These are phyloP conservation scores for Sycophaga agraensis DNA, from an alignment of 1,140 invertebrate species.

Conservation along the genomic window DNA sequence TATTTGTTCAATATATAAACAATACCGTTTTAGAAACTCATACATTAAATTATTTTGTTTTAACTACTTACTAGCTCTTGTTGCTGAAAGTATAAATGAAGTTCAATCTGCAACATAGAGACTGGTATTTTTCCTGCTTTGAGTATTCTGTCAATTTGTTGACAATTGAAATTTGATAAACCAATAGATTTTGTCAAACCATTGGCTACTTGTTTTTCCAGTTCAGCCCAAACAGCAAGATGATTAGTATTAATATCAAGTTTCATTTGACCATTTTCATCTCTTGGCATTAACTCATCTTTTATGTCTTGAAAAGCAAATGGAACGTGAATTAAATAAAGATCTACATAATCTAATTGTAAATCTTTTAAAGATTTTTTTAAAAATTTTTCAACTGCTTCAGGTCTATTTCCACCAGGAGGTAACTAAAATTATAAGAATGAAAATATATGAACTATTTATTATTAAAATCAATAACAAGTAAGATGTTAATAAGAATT, in stretches of 20 bases:
- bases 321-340: constrained; percentile 71
- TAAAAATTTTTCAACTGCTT: constrained; percentile 63
- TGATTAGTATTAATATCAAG: constrained; percentile 70
- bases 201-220: constrained; percentile 67
- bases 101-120: constrained; percentile 73
- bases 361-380: constrained; percentile 62
- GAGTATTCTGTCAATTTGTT: constrained; percentile 68
- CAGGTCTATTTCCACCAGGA: constrained; percentile 54
- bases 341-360: constrained; percentile 67
- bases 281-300: constrained; percentile 53
- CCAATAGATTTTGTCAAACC: constrained; percentile 71
- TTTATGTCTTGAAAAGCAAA: constrained; percentile 64
- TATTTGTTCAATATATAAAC: background rate
- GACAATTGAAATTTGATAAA: constrained; percentile 76
- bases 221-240: constrained; percentile 71
- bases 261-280: constrained; percentile 64
- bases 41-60: background rate
- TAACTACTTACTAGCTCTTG: constrained; percentile 51
- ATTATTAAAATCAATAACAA: too few species aligned
- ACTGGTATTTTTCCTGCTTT: constrained; percentile 60
- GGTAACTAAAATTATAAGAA: constrained; percentile 47
- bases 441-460: background rate
- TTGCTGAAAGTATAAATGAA: constrained; percentile 69
- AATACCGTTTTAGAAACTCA: background rate
- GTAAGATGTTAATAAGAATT: too few species aligned